These are phyloP conservation scores for Araneus ventricosus DNA, from an alignment of 1,140 invertebrate genomes.

Conservation along the genomic window DNA sequence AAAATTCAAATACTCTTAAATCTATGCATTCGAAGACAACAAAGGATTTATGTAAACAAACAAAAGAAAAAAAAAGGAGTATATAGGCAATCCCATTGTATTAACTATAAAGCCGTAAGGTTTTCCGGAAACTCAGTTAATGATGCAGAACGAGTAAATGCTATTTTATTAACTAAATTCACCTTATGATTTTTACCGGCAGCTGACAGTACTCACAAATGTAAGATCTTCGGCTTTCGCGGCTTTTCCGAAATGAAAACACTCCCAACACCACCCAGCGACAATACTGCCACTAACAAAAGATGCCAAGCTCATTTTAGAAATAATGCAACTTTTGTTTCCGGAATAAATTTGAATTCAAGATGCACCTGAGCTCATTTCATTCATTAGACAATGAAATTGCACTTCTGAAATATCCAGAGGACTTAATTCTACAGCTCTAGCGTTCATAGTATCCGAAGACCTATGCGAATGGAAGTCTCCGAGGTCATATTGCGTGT, in stretches of 20 bases:
- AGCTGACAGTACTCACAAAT: not conserved
- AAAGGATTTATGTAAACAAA: not conserved
- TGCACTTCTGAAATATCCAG: no score
- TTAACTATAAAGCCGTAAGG: not conserved
- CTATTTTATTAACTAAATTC: not conserved
- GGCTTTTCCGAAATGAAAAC: constrained; percentile 30
- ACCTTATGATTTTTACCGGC: not conserved
- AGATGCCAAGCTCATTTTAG: no score
- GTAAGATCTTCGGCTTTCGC: not conserved
- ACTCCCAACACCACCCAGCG: not conserved
- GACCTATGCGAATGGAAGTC: no score
- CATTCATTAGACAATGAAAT: no score
- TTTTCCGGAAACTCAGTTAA: not conserved
- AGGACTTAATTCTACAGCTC: no score
- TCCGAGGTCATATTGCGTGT: no score
- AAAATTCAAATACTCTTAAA: no score
- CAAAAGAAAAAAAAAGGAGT: not conserved
- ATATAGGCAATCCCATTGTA: not conserved
- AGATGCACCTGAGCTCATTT: no score
- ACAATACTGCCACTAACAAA: not conserved
- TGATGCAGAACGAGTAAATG: not conserved
- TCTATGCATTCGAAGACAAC: not conserved
- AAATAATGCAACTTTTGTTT: no score
- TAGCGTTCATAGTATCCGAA: no score
- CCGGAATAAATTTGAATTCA: no score